A percentile compares a stretch with the other conserved stretches of the same genome.
phyloP scores from a whole-genome alignment of 2,888 invertebrate genomes.

The Aphidoletes aphidimyza region DNA sequence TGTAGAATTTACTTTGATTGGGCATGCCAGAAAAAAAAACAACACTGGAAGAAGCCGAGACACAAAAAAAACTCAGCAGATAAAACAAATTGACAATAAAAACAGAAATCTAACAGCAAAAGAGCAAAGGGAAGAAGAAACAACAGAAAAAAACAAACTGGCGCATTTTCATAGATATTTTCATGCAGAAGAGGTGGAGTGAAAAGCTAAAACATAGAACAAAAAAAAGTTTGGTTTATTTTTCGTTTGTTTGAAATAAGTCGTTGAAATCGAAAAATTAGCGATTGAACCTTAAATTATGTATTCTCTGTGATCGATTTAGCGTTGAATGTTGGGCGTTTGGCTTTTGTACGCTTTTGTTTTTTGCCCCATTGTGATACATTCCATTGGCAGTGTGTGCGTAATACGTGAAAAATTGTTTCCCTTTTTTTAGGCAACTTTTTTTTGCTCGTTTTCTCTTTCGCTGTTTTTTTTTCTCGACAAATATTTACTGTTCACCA shows the following conservation, averaged over 20 bases:
- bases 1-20: neutral
- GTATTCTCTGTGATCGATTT: conserved; percentile 32
- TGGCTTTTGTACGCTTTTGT: neutral
- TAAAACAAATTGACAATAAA: conserved; percentile 48
- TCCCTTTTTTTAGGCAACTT: neutral
- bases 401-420: conserved; percentile 46
- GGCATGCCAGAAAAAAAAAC: neutral
- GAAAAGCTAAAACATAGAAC: neutral
- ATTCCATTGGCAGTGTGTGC: conserved; percentile 10
- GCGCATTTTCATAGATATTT: neutral
- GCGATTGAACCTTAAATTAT: conserved; percentile 46
- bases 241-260: neutral
- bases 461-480: neutral
- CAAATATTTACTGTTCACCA: conserved; percentile 32
- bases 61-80: neutral
- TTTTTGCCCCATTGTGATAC: neutral
- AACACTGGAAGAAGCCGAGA: neutral
- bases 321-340: neutral
- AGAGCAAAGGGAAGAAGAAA: neutral
- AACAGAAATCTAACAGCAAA: conserved; percentile 38
- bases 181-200: neutral
- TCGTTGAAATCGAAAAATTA: conserved; percentile 40
- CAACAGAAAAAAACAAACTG: neutral
- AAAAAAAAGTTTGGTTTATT: neutral
- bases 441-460: neutral